Conservation (phyloP, 2,113 vertebrate genomes). For the Acanthisitta chloris region DNA sequence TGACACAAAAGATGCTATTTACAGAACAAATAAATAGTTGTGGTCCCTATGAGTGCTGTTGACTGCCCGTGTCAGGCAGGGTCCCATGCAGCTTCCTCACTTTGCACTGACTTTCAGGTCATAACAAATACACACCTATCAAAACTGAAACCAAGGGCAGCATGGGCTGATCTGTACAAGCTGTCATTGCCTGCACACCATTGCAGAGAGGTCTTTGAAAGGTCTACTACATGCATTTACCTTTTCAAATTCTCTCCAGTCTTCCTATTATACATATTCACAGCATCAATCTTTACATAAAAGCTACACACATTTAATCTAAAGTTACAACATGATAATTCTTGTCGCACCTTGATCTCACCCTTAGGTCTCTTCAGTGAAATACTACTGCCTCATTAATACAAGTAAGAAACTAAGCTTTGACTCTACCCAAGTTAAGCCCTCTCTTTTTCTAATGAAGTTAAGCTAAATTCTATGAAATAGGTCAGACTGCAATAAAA, state of each 20-base stretch:
- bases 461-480: neutral
- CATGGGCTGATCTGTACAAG: accelerated
- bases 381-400: neutral
- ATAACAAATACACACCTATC: neutral
- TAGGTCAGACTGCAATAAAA: neutral
- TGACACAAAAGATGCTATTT: neutral
- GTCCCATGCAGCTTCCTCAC: accelerated
- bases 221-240: neutral
- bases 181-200: neutral
- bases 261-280: neutral
- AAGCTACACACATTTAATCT: neutral
- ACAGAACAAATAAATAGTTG: neutral
- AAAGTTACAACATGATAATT: neutral
- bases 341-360: neutral
- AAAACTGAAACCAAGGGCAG: neutral
- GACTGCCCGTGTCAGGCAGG: neutral
- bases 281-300: neutral
- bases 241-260: neutral
- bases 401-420: neutral
- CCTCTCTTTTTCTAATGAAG: neutral
- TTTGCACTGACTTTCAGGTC: neutral
- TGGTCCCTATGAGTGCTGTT: accelerated
- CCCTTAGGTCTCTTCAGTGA: neutral
- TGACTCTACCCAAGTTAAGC: neutral
- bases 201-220: neutral